phyloP scores from a whole-genome alignment of 2,888 invertebrate species.

The Vanessa cardui region DNA sequence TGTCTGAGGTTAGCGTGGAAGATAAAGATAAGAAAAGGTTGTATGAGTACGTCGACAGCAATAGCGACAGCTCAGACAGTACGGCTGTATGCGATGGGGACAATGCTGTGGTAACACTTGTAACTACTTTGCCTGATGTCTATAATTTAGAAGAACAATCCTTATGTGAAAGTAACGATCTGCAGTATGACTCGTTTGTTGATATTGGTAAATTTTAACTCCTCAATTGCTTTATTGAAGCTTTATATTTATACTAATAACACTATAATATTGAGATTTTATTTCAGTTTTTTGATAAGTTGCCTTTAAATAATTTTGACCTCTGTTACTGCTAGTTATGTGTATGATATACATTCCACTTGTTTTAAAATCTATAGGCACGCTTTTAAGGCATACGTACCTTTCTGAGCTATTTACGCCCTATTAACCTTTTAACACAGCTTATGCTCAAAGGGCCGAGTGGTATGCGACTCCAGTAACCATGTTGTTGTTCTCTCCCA shows the following conservation, averaged over 20 bases:
- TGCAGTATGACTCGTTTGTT: conserved; percentile 79
- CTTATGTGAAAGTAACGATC: conserved; percentile 66
- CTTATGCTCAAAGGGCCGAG: conserved; percentile 72
- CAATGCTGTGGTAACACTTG: conserved; percentile 19
- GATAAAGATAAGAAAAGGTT: conserved; percentile 46
- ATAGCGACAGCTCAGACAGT: conserved; percentile 68
- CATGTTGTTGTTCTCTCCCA: conserved; percentile 63
- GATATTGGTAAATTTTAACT: conserved; percentile 78
- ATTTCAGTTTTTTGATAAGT: conserved; percentile 11
- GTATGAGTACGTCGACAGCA: conserved; percentile 70
- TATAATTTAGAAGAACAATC: conserved; percentile 51
- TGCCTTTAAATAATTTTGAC: conserved; percentile 14
- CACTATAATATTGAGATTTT: conserved; percentile 24
- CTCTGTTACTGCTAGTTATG: conserved; percentile 25
- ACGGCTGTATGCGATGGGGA: conserved; percentile 68
- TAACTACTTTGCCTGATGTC: conserved; percentile 40
- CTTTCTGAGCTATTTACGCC: conserved; percentile 68
- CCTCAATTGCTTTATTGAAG: conserved; percentile 15
- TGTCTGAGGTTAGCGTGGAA: conserved; percentile 40
- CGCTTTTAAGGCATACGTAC: conserved; percentile 50
- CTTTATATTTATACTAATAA: conserved; percentile 23
- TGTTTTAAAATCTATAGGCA: conserved; percentile 21
- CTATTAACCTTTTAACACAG: conserved; percentile 65
- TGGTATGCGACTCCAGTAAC: conserved; percentile 78
- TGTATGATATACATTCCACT: conserved; percentile 48